Evolutionary conservation across 2,888 invertebrate genomes (phyloP), one percentile per base, ranked within the genome.

Genomic region (Callimorpha dominula): DNA sequence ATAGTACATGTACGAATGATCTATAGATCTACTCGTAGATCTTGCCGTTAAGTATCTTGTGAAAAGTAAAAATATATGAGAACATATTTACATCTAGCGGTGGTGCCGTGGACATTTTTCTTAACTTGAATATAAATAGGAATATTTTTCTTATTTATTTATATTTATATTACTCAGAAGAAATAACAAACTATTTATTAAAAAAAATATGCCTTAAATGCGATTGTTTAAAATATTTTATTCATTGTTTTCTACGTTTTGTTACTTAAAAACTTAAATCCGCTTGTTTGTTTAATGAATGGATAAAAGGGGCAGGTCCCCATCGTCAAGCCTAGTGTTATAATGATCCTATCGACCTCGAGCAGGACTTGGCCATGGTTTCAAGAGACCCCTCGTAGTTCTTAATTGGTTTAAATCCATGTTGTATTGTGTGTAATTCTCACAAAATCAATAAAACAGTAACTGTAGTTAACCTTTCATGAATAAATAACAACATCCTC

Each of bases 401-500:
- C 9, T 9, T n/a, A 54, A n/a, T 54, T n/a, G 54, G n/a, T 54
- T 17, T 8, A n/a, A n/a, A 54, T 54, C n/a, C 7, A 54, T n/a
- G n/a, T 31, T 31, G 31, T 31, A 31, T 31, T 31, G 31, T 31
- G 31, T 31, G 31, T 60, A 31, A 7, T n/a, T 54, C 60, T 14
- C 31, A 46, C 43, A 46, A 46, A 46, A 46, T 46, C 43, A 60
- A 54, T 54, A 54, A 50, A 54, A 31, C 31, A 60, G 1, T 14
- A 60, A 14, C 31, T 43, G 46, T 65, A 46, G 52, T 43, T 68
- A 54, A 54, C 50, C n/a, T 14, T n/a, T 66, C 43, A 71, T 67
- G 43, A 63, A 31, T 57, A 74, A 52, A 71, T 73, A 43, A 79
- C 75, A 68, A 78, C 83, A 75, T 82, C 81, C 82, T 79, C 66